These are phyloP conservation scores for Euproctis similis DNA, from an alignment of 2,888 invertebrate genomes.

Conservation along the genomic window DNA sequence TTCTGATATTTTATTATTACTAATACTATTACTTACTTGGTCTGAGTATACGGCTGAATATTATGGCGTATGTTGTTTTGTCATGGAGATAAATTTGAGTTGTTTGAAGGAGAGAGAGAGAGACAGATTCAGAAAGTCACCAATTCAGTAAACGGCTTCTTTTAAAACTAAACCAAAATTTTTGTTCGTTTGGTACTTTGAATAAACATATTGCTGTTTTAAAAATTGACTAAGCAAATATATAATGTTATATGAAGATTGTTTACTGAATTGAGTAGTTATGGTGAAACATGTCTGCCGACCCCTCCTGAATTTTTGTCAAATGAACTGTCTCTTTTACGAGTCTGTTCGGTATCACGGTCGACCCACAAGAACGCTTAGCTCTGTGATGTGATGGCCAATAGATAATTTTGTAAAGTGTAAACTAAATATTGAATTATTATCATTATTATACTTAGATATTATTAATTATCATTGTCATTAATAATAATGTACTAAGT, in stretches of 20 bases:
- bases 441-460: conserved; percentile 54
- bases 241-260: too few relatives aligned
- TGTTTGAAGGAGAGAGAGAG: conserved; percentile 16
- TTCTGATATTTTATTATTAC: conserved; percentile 27
- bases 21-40: conserved; percentile 32
- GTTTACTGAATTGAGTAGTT: too few relatives aligned
- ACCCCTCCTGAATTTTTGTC: too few relatives aligned
- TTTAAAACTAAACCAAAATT: too few relatives aligned
- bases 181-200: too few relatives aligned
- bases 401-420: conserved; percentile 74
- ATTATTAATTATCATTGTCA: conserved; percentile 63
- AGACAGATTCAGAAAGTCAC: too few relatives aligned
- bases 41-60: conserved; percentile 19
- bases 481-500: too few relatives aligned
- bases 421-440: conserved; percentile 65
- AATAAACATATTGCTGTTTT: too few relatives aligned
- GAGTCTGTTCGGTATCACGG: conserved; percentile 21
- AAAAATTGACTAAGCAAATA: too few relatives aligned
- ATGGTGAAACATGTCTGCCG: too few relatives aligned
- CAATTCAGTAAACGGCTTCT: too few relatives aligned
- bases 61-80: conserved; percentile 22
- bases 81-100: conserved; percentile 16
- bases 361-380: conserved; percentile 54
- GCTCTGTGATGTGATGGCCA: conserved; percentile 73
- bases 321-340: conserved; percentile 5